phyloP scores from a whole-genome alignment of 2,888 invertebrate species.

The Escarpia spicata region DNA sequence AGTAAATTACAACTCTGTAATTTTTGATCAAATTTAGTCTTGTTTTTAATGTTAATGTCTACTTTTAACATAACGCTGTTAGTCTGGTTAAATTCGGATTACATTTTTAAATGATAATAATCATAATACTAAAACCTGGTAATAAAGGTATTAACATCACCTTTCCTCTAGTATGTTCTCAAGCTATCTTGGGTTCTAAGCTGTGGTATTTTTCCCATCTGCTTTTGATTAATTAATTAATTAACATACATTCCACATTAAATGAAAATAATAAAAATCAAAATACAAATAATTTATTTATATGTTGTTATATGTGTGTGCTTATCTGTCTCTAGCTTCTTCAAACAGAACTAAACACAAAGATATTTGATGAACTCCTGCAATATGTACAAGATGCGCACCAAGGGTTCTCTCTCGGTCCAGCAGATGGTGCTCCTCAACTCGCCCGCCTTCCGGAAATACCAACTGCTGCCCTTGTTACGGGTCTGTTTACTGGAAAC shows the following conservation, averaged over 20 bases:
- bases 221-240: neutral
- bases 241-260: neutral
- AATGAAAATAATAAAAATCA: neutral
- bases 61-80: neutral
- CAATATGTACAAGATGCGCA: conserved; percentile 48
- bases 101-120: neutral
- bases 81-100: neutral
- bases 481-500: conserved; percentile 44
- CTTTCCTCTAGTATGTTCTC: no score
- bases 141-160: no score
- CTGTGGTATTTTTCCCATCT: no score
- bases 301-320: neutral
- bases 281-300: neutral
- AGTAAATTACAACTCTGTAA: neutral
- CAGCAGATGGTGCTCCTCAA: conserved; percentile 17
- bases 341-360: conserved; percentile 54
- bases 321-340: conserved; percentile 45
- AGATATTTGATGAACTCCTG: conserved; percentile 59
- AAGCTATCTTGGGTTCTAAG: no score
- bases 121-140: neutral
- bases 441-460: conserved; percentile 47
- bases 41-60: neutral
- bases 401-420: conserved; percentile 36
- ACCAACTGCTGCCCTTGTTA: conserved; percentile 58
- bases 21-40: neutral